Evolutionary conservation across 2,113 vertebrate species (phyloP), one percentile per base, ranked within the genome.

Genomic region (Hepsetus odoe): DNA sequence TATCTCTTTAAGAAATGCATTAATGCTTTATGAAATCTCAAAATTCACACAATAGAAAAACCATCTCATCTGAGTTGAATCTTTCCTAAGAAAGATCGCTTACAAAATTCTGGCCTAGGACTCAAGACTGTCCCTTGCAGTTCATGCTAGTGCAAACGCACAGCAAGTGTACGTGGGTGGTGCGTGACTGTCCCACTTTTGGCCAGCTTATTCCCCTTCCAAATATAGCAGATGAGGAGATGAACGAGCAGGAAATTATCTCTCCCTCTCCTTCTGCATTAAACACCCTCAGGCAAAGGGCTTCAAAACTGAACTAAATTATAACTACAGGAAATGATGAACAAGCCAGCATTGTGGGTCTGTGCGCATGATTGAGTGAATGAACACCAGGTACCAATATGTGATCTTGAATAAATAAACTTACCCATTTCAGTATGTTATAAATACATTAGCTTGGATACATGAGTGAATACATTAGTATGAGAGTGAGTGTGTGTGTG

Each of bases 201-300:
- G 28, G 24, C 51, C 12, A 6, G 20, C 44, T 53, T 22, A 51
- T 8, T 38, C 46, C 5, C 28, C n/a, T 40, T 10, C 38, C 26
- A 77, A 77, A 77, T 68, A 69, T 44, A 69, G 38, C 33, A 77
- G 53, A 33, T 38, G 14, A 53, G 16, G 9, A 69, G 49, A 59
- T 69, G 24, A 69, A 32, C 40, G 28, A 56, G 38, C 53, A 77
- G 51, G 38, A 70, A 70, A 71, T 77, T 70, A 2, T 42, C 53
- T 53, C 32, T 13, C 30, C 18, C 42, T 53, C 35, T 69, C 14
- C 14, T 44, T n/a, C 51, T 32, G 11, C 70, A 46, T 30, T n/a
- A 70, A 33, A 61, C 42, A 30, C 32, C 55, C 55, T 26, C 51
- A 32, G 58, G 75, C 51, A 46, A 32, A 22, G 26, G 26, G 42